Conservation (phyloP, 2,797 vertebrate genomes). For the Hozukius guyotensis region DNA sequence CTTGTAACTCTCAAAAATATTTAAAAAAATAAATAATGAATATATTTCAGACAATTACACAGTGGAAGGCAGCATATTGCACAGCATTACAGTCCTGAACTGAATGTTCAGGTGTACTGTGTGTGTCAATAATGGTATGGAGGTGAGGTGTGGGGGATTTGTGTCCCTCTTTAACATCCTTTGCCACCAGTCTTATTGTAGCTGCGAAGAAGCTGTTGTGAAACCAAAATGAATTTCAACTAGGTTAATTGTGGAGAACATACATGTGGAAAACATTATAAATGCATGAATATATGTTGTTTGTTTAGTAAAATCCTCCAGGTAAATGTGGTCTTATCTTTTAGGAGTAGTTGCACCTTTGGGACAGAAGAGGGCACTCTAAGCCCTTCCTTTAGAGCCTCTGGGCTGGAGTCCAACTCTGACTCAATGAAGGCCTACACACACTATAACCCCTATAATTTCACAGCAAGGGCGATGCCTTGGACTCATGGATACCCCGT, state of each 20-base stretch:
- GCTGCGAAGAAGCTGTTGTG: too few relatives aligned
- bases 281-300: not conserved
- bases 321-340: not conserved
- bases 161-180: too few relatives aligned
- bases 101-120: too few relatives aligned
- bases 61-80: too few relatives aligned
- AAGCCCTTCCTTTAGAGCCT: not conserved
- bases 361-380: slow-evolving; percentile 57
- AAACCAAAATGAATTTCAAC: not conserved
- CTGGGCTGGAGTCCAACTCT: slow-evolving; percentile 13
- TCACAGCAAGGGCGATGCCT: slow-evolving; percentile 43
- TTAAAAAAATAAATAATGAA: too few relatives aligned
- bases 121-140: too few relatives aligned
- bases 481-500: slow-evolving; percentile 34
- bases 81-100: too few relatives aligned
- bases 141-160: too few relatives aligned
- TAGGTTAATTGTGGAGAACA: not conserved
- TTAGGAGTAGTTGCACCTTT: not conserved
- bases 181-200: too few relatives aligned
- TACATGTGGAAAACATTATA: not conserved
- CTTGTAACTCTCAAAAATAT: too few relatives aligned
- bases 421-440: slow-evolving; percentile 13
- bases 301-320: not conserved
- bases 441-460: slow-evolving; percentile 53
- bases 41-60: too few relatives aligned